Evolutionary conservation across 2,113 vertebrate species (phyloP).

Genomic region (Seriola dumerili): DNA sequence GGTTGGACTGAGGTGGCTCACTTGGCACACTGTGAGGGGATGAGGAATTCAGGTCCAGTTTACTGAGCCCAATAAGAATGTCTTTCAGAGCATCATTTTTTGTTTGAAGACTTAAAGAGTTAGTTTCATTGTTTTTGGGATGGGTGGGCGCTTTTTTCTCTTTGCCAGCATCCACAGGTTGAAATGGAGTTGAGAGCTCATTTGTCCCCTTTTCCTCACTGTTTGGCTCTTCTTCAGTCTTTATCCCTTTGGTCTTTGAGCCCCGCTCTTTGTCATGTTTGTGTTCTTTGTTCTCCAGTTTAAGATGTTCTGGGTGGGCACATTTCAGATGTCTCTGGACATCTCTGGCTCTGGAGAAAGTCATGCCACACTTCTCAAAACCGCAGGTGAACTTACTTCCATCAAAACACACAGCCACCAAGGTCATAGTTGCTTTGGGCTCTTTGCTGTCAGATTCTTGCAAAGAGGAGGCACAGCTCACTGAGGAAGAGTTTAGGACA

Average conservation of each 20-base stretch:
- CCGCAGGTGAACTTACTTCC: constrained; percentile 91
- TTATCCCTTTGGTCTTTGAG: constrained; percentile 66
- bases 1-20: constrained; percentile 66
- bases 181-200: constrained; percentile 25
- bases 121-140: constrained; percentile 34
- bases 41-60: constrained; percentile 90
- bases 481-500: constrained; percentile 34
- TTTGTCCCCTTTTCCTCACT: constrained; percentile 50
- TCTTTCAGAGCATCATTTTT: constrained; percentile 88
- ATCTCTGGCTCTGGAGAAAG: constrained; percentile 89
- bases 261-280: constrained; percentile 72
- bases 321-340: constrained; percentile 92
- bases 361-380: constrained; percentile 92
- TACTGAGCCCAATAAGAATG: constrained; percentile 90
- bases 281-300: constrained; percentile 86
- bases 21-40: constrained; percentile 49
- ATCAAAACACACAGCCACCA: constrained; percentile 90
- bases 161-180: constrained; percentile 34
- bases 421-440: constrained; percentile 74
- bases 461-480: constrained; percentile 55
- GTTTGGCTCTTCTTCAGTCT: constrained; percentile 47
- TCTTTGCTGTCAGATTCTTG: constrained; percentile 52
- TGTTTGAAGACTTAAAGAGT: constrained; percentile 50
- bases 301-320: constrained; percentile 89
- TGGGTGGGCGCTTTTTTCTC: constrained; percentile 40